A percentile compares a stretch with the other conserved stretches of the same genome.
These are phyloP conservation scores for Stictocephala bisonia DNA, from an alignment of 2,888 invertebrate genomes.

Conservation along the genomic window DNA sequence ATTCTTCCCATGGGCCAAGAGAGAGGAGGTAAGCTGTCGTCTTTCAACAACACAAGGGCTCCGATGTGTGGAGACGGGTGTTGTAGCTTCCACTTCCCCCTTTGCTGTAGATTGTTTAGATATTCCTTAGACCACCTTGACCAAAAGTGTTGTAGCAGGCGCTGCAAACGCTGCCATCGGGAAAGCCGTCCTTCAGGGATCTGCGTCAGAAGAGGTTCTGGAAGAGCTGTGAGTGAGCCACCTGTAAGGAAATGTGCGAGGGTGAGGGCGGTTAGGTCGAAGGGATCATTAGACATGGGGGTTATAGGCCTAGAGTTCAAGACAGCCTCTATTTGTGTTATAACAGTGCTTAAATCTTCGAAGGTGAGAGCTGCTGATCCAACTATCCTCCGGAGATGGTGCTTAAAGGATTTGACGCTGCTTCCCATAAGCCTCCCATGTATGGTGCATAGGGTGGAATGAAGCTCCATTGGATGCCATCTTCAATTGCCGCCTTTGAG, in stretches of 20 bases:
- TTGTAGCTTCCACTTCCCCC: slow-evolving; percentile 57
- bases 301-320: too few species aligned
- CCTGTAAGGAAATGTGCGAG: too few species aligned
- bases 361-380: slow-evolving; percentile 43
- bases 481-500: slow-evolving; percentile 50
- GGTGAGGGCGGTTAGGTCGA: too few species aligned
- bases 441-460: slow-evolving; percentile 58
- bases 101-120: slow-evolving; percentile 55
- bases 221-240: too few species aligned
- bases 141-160: too few species aligned
- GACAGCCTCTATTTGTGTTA: too few species aligned
- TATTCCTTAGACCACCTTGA: slow-evolving; percentile 54
- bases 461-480: slow-evolving; percentile 43
- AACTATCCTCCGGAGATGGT: slow-evolving; percentile 55
- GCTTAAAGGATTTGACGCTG: slow-evolving; percentile 60
- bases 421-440: slow-evolving; percentile 61
- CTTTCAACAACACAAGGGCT: slow-evolving; percentile 57
- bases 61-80: slow-evolving; percentile 49
- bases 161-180: too few species aligned
- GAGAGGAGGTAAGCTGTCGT: slow-evolving; percentile 50
- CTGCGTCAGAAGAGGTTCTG: too few species aligned
- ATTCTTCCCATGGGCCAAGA: slow-evolving; percentile 55
- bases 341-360: too few species aligned
- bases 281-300: too few species aligned
- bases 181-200: too few species aligned